phyloP scores from a whole-genome alignment of 2,797 vertebrate species.

The Hippoglossus hippoglossus region DNA sequence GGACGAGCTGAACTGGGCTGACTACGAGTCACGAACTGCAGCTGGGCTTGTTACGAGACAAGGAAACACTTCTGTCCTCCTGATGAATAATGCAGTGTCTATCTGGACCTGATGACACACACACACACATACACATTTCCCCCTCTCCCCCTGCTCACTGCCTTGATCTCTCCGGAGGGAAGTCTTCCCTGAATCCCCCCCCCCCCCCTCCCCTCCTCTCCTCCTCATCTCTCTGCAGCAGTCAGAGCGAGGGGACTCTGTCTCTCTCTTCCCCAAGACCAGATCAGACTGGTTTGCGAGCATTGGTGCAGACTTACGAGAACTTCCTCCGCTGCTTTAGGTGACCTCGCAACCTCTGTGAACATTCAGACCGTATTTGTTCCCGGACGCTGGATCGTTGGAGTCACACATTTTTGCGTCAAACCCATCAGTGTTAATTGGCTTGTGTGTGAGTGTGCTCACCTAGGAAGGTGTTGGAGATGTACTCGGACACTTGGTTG shows the following conservation, averaged over 20 bases:
- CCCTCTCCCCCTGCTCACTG: slow-evolving; percentile 10
- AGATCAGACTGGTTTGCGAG: slow-evolving; percentile 78
- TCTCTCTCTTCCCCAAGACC: slow-evolving; percentile 55
- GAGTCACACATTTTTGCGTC: background rate
- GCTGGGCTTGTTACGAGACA: slow-evolving; percentile 36
- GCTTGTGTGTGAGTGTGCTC: slow-evolving; percentile 59
- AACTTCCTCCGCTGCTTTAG: slow-evolving; percentile 30
- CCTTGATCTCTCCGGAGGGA: slow-evolving; percentile 49
- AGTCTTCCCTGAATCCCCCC: slow-evolving; percentile 47
- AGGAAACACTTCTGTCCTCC: slow-evolving; percentile 53
- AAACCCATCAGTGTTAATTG: background rate
- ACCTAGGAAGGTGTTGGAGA: slow-evolving; percentile 99
- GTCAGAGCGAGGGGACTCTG: slow-evolving; percentile 47
- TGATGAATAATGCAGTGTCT: slow-evolving; percentile 63
- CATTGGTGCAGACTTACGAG: slow-evolving; percentile 44
- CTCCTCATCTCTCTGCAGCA: slow-evolving; percentile 62
- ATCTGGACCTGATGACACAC: slow-evolving; percentile 39
- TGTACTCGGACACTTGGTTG: slow-evolving; percentile 99
- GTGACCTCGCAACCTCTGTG: slow-evolving; percentile 44
- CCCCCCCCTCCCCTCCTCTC: slow-evolving; percentile 9
- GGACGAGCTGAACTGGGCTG: slow-evolving; percentile 6
- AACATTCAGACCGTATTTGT: background rate
- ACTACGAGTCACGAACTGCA: slow-evolving; percentile 48
- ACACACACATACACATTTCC: slow-evolving; percentile 7
- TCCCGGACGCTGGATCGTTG: background rate